Evolutionary conservation across 2,888 invertebrate species (phyloP), one percentile per base, ranked within the genome.

Genomic region (Coelopa pilipes): DNA sequence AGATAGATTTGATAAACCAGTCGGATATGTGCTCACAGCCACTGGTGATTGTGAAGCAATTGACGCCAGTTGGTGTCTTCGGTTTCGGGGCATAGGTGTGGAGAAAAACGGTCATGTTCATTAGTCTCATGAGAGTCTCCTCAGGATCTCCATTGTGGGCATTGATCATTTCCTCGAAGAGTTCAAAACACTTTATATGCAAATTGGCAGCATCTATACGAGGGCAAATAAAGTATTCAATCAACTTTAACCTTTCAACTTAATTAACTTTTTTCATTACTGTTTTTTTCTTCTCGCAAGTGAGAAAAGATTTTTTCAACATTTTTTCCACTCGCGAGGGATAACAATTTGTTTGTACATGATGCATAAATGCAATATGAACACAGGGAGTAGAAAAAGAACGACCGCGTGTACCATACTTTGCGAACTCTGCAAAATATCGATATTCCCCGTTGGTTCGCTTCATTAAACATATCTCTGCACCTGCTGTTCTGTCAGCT

Each of bases 91-190:
- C 75, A 53, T 82, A 83, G 1, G 83, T 81, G 66, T 87, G 87
- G 74, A 87, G 81, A 12, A 81, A 82, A 63, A 83, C 81, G 0
- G 85, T 84, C 78, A 83, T 82, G n/a, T 82, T 81, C 85, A 87
- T 82, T 7, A 87, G 81, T 57, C 86, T 81, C 71, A 83, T 79
- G 0, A 87, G 78, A 0, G 87, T 87, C 4, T 83, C 80, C 12
- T 85, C 81, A 0, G 86, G 87, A 76, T 87, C 85, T 0, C 87
- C 87, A 77, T 87, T 87, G 19, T 87, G 87, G 1, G 84, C 84
- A 71, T 83, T 87, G 24, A 84, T 78, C 50, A 86, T 81, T 76
- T 86, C 87, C 13, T 84, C 84, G 13, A 84, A 81, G 0, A 87
- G 80, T 57, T 87, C 87, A 72, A 82, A 87, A 65, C 84, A 86